Evolutionary conservation across 1,140 invertebrate species (phyloP).

Genomic region (Caenorhabditis remanei): DNA sequence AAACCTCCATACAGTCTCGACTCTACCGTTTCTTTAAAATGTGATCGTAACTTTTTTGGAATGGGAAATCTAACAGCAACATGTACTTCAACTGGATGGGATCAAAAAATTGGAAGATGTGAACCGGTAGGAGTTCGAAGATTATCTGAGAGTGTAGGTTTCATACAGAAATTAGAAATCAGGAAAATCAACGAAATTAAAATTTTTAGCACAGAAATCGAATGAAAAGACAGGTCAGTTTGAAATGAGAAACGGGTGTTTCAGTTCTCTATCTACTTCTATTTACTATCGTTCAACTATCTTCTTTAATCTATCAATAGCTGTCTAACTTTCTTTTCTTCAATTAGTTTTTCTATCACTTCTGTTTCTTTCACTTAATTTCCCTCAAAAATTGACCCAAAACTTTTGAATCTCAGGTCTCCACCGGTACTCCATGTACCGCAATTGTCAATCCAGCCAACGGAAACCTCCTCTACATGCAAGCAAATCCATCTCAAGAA

Average conservation of each 20-base stretch:
- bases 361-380: not conserved
- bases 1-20: slow-evolving; percentile 27
- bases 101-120: slow-evolving; percentile 20
- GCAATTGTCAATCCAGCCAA: not conserved
- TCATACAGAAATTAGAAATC: not conserved
- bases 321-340: not conserved
- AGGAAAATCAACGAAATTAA: not conserved
- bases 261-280: not conserved
- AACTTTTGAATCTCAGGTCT: not conserved
- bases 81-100: slow-evolving; percentile 29
- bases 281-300: not conserved
- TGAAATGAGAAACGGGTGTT: not conserved
- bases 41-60: slow-evolving; percentile 3
- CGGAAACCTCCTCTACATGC: slow-evolving; percentile 21
- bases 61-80: slow-evolving; percentile 22
- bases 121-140: slow-evolving; percentile 37
- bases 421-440: not conserved
- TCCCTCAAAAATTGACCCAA: too few species aligned
- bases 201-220: slow-evolving; percentile 12
- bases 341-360: not conserved
- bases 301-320: not conserved
- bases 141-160: slow-evolving; percentile 28
- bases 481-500: not conserved
- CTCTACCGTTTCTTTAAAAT: slow-evolving; percentile 21
- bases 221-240: slow-evolving; percentile 17